These are phyloP conservation scores for Ornithoptera priamus DNA, from an alignment of 2,888 invertebrate species.

Conservation along the genomic window DNA sequence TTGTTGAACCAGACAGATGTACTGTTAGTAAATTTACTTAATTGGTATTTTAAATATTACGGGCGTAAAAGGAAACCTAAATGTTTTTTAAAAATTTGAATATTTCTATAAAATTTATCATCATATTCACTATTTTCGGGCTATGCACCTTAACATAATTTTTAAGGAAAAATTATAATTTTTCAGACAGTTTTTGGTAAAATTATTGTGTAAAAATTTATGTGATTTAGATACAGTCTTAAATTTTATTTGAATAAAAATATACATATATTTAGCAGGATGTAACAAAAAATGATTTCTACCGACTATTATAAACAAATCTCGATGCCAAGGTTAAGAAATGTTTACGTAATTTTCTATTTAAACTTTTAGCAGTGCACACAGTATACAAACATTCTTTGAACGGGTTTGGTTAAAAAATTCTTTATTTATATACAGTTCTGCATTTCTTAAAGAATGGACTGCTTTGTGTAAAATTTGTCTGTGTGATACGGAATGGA, in stretches of 20 bases:
- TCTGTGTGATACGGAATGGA: conserved; percentile 19
- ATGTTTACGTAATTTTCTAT: conserved; percentile 27
- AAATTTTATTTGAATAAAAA: not conserved
- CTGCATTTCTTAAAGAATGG: conserved; percentile 27
- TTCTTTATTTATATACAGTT: conserved; percentile 27
- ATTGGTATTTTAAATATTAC: too few species aligned
- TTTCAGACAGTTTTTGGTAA: too few species aligned
- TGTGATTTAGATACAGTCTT: too few species aligned
- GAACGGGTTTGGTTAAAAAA: conserved; percentile 22
- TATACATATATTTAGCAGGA: not conserved
- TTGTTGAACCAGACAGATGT: too few species aligned
- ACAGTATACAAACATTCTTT: conserved; percentile 25
- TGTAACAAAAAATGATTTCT: not conserved
- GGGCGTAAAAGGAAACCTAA: too few species aligned
- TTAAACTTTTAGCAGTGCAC: conserved; percentile 16
- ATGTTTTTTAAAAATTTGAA: too few species aligned
- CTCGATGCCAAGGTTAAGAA: conserved; percentile 17
- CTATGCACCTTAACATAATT: too few species aligned
- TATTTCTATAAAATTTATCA: too few species aligned
- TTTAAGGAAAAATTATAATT: too few species aligned
- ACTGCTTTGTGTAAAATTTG: conserved; percentile 29
- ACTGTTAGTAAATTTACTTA: too few species aligned
- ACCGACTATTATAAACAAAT: conserved; percentile 19
- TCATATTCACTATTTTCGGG: too few species aligned
- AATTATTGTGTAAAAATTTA: too few species aligned